Evolutionary conservation across 2,113 vertebrate genomes (phyloP), one percentile per base, ranked within the genome.

Genomic region (Rhombomys opimus): DNA sequence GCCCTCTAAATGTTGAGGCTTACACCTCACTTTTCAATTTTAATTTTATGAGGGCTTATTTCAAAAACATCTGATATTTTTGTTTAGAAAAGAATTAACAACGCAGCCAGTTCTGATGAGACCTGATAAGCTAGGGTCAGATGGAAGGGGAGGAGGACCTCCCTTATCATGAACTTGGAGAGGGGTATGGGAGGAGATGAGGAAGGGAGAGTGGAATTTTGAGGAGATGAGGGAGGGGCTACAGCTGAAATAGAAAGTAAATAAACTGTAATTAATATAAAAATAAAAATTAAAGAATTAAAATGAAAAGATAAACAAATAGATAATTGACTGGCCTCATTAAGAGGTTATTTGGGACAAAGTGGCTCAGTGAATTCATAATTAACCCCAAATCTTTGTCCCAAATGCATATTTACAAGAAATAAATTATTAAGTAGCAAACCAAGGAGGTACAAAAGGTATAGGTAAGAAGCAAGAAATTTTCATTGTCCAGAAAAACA

Each of bases 361-460:
- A 30, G 13, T 27, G 10, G 86, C 22, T 68, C 91, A 84, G 59
- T 77, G 63, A 73, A 23, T 90, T 94, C 3, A 32, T 87, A 76
- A 73, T 84, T 67, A 6, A 25, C n/a, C 41, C 9, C 41, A 0
- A 72, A 72, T 41, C 52, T 73, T 70, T 68, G 46, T 50, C 91
- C 68, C 52, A 86, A 78, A 68, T 8, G 7, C 18, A 6, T 8
- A 32, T 8, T 68, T 41, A 78, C 12, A 25, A 82, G 67, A 82
- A 4, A 84, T 35, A 67, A 87, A 89, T 20, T 73, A 65, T 78
- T 73, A 81, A 95, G 20, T 59, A 41, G 78, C 81, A 95, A 92
- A 67, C 30, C 0, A 35, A 63, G 57, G 54, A 18, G 9, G 1
- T 72, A 38, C 87, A 91, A 81, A 65, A 90, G 7, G 17, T 65